These are phyloP conservation scores for Rhabdophis nuchalis DNA, from an alignment of 2,797 vertebrate species.

Conservation along the genomic window DNA sequence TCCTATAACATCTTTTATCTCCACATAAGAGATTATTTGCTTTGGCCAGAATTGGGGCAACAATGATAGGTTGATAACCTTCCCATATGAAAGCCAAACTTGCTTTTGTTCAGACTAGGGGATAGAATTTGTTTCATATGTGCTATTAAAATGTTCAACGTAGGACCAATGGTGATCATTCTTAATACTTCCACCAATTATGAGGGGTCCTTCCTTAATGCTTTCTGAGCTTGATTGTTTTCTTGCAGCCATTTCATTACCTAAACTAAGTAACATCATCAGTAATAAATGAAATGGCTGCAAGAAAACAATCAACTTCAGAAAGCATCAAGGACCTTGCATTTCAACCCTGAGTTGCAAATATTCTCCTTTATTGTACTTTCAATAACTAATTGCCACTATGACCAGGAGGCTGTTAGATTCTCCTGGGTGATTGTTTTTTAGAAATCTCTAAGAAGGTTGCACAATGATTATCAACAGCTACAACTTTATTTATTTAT, in stretches of 20 bases:
- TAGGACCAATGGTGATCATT: background rate
- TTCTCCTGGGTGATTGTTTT: background rate
- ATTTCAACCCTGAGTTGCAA: too few relatives aligned
- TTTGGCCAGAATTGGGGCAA: background rate
- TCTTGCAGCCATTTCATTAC: too few relatives aligned
- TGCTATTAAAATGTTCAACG: background rate
- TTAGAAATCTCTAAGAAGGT: background rate
- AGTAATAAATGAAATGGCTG: too few relatives aligned
- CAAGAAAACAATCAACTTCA: too few relatives aligned
- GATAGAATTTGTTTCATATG: background rate
- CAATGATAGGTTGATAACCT: background rate
- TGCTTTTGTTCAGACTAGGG: background rate
- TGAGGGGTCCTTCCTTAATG: too few relatives aligned
- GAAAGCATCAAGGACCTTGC: too few relatives aligned
- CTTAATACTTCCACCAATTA: background rate
- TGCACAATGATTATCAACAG: background rate
- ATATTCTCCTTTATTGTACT: too few relatives aligned
- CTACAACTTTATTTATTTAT: background rate
- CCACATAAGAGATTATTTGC: background rate
- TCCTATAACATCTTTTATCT: background rate
- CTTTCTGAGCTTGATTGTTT: too few relatives aligned
- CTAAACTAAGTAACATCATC: too few relatives aligned
- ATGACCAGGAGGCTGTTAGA: background rate
- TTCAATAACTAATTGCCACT: background rate
- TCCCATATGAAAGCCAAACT: background rate